phyloP scores from a whole-genome alignment of 2,113 vertebrate genomes.

The Thinocorus orbignyianus region DNA sequence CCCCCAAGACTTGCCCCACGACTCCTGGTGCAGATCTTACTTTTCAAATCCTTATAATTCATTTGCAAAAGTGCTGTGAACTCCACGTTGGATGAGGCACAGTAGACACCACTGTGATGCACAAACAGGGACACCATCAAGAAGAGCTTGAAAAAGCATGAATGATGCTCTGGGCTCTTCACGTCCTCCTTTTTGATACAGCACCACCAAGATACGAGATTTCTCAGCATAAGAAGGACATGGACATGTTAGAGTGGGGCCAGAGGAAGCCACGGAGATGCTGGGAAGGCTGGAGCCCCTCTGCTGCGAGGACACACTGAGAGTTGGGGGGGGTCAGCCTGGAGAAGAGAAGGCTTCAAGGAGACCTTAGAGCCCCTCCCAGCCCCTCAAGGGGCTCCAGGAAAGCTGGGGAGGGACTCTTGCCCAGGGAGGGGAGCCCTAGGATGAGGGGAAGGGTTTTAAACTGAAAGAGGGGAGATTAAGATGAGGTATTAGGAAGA shows the following conservation, averaged over 20 bases:
- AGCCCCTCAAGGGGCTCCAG: not conserved
- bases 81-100: fast-evolving
- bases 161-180: not conserved
- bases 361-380: not conserved
- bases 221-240: not conserved
- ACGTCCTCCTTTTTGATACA: not conserved
- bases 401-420: not conserved
- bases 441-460: too few relatives aligned
- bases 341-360: not conserved
- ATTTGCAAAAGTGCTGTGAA: not conserved
- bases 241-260: not conserved
- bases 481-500: too few relatives aligned
- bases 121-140: not conserved
- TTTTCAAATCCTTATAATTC: not conserved
- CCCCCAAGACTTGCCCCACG: not conserved
- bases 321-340: not conserved
- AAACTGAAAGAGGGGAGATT: too few relatives aligned
- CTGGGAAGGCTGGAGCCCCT: not conserved
- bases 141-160: not conserved
- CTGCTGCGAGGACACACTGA: not conserved
- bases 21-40: not conserved
- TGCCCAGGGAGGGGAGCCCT: too few relatives aligned
- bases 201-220: fast-evolving
- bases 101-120: not conserved
- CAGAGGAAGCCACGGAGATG: not conserved